Conservation (phyloP, 1,140 invertebrate genomes). For the Lerema accius region DNA sequence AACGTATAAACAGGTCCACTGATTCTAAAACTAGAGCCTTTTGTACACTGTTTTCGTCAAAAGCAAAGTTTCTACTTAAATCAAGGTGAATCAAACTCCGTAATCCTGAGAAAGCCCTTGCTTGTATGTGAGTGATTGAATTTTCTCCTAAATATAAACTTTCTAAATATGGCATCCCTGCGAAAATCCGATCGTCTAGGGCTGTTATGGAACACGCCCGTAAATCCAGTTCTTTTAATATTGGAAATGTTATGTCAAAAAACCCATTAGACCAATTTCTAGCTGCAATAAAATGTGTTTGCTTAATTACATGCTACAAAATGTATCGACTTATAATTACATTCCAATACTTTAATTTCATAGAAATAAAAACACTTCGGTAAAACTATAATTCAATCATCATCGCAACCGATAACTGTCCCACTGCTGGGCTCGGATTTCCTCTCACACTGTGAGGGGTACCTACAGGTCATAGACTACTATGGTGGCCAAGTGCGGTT, state of each 20-base stretch:
- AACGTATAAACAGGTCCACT: slow-evolving; percentile 53
- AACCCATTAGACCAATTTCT: slow-evolving; percentile 56
- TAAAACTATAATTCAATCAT: too few relatives aligned
- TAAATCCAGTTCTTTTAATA: slow-evolving; percentile 82
- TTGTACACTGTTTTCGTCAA: slow-evolving; percentile 46
- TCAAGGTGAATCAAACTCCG: slow-evolving; percentile 77
- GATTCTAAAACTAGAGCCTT: slow-evolving; percentile 52
- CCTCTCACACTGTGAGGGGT: too few relatives aligned
- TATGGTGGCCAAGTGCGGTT: too few relatives aligned
- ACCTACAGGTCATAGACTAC: too few relatives aligned
- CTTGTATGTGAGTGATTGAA: slow-evolving; percentile 70
- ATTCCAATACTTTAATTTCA: too few relatives aligned
- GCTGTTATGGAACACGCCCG: slow-evolving; percentile 80
- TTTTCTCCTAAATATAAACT: slow-evolving; percentile 82
- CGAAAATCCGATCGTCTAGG: slow-evolving; percentile 68
- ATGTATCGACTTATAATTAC: too few relatives aligned
- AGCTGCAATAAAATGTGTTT: slow-evolving; percentile 47
- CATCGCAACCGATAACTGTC: too few relatives aligned
- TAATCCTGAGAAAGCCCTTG: slow-evolving; percentile 68
- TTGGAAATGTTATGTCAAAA: slow-evolving; percentile 38
- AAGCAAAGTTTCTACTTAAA: slow-evolving; percentile 77
- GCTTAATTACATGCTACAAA: too few relatives aligned
- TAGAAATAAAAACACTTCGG: too few relatives aligned
- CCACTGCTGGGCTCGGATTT: too few relatives aligned
- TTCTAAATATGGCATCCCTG: slow-evolving; percentile 68